These are phyloP conservation scores for Ictalurus punctatus DNA, from an alignment of 2,113 vertebrate genomes.

Conservation along the genomic window DNA sequence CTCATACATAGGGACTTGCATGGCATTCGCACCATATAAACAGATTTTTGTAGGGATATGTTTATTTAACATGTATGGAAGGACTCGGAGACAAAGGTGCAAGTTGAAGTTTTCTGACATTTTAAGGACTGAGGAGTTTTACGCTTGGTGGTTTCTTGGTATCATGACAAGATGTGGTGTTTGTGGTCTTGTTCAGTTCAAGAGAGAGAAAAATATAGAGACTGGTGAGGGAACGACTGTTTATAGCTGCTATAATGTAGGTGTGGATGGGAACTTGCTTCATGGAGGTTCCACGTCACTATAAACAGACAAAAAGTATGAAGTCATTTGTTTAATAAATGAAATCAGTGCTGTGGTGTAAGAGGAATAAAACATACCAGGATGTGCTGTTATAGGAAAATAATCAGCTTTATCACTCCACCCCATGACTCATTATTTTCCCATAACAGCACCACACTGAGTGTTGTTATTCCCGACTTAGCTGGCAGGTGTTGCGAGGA, in stretches of 20 bases:
- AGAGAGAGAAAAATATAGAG: background rate
- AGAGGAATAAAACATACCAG: background rate
- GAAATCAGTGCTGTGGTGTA: background rate
- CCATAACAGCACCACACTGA: background rate
- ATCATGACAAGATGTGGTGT: background rate
- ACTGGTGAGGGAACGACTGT: background rate
- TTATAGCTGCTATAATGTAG: background rate
- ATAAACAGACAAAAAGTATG: background rate
- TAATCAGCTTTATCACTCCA: background rate
- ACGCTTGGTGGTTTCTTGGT: background rate
- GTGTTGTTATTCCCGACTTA: constrained; percentile 24
- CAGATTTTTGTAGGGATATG: background rate
- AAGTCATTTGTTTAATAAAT: background rate
- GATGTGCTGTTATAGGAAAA: background rate
- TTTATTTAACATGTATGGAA: background rate
- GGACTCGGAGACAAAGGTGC: background rate
- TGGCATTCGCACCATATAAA: background rate
- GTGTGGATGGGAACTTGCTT: background rate
- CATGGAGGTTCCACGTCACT: background rate
- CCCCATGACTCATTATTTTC: background rate
- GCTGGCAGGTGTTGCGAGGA: constrained; percentile 35
- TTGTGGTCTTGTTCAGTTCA: background rate
- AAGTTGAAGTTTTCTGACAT: background rate
- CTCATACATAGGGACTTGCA: background rate
- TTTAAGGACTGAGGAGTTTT: background rate